Conservation (phyloP, 2,888 invertebrate species). For the Cheilosia vernalis region DNA sequence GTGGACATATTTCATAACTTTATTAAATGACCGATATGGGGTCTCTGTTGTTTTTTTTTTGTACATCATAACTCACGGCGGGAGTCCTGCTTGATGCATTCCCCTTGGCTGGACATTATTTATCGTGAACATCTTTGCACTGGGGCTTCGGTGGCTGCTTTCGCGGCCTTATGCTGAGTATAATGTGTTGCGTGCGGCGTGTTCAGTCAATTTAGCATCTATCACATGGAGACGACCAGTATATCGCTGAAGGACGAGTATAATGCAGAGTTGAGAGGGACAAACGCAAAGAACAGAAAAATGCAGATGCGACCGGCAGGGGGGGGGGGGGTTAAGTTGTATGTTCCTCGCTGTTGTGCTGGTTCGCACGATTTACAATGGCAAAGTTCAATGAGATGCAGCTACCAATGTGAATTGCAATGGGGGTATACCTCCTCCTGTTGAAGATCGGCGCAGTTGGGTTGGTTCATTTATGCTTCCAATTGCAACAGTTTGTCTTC, state of each 20-base stretch:
- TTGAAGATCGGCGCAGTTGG: not conserved
- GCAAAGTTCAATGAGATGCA: conserved; percentile 69
- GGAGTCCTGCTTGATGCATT: conserved; percentile 68
- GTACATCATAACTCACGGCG: conserved; percentile 72
- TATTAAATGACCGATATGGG: conserved; percentile 80
- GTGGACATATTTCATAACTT: conserved; percentile 81
- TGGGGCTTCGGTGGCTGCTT: conserved; percentile 61
- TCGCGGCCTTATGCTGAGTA: conserved; percentile 24
- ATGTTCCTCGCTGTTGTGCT: conserved; percentile 32
- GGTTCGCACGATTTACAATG: conserved; percentile 67
- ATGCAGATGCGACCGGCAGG: conserved; percentile 24
- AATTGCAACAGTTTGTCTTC: conserved; percentile 13
- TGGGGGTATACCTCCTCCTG: not conserved
- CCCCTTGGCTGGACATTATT: conserved; percentile 68
- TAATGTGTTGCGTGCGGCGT: conserved; percentile 50
- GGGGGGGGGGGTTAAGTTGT: conserved; percentile 40
- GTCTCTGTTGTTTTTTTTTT: conserved; percentile 58
- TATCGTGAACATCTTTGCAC: conserved; percentile 69
- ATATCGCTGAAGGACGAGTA: conserved; percentile 41
- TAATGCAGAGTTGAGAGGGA: conserved; percentile 20
- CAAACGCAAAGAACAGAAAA: conserved; percentile 22
- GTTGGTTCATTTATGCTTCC: not conserved
- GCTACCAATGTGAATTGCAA: conserved; percentile 50
- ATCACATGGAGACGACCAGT: conserved; percentile 49
- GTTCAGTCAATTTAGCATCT: conserved; percentile 64